Conservation (phyloP, 2,797 vertebrate genomes). For the Aeoliscus strigatus region DNA sequence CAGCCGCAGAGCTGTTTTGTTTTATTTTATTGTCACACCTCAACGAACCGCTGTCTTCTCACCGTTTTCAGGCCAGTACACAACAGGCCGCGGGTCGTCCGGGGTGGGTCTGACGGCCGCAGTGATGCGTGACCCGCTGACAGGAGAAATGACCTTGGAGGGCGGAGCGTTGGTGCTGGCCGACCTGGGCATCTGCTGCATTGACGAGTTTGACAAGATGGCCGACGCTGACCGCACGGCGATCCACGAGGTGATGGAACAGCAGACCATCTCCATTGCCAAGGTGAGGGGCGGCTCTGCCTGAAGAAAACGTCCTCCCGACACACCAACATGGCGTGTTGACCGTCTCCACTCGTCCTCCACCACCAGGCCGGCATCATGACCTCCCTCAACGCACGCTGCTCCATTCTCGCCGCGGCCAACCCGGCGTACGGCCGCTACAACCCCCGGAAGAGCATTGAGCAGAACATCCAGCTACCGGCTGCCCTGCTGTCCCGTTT, state of each 20-base stretch:
- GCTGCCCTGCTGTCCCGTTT: slow-evolving; percentile 89
- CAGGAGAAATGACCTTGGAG: slow-evolving; percentile 86
- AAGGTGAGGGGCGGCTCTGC: slow-evolving; percentile 66
- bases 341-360: background rate
- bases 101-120: slow-evolving; percentile 91
- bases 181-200: slow-evolving; percentile 88
- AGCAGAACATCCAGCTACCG: slow-evolving; percentile 90
- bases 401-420: slow-evolving; percentile 88
- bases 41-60: too few species aligned
- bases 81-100: slow-evolving; percentile 88
- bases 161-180: slow-evolving; percentile 89
- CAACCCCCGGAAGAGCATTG: slow-evolving; percentile 83
- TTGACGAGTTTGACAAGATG: slow-evolving; percentile 97
- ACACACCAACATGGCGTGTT: too few species aligned
- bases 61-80: slow-evolving; percentile 83
- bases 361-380: slow-evolving; percentile 89
- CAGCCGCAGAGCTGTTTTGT: too few species aligned
- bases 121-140: slow-evolving; percentile 84
- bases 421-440: slow-evolving; percentile 91
- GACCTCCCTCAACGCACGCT: slow-evolving; percentile 91
- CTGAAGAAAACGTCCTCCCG: too few species aligned
- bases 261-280: slow-evolving; percentile 93
- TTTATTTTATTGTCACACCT: too few species aligned
- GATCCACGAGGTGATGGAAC: slow-evolving; percentile 95
- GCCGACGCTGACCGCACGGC: slow-evolving; percentile 86